Base-by-base conservation (phyloP, 2,113 vertebrate species). In the Pelodiscus sinensis region DNA sequence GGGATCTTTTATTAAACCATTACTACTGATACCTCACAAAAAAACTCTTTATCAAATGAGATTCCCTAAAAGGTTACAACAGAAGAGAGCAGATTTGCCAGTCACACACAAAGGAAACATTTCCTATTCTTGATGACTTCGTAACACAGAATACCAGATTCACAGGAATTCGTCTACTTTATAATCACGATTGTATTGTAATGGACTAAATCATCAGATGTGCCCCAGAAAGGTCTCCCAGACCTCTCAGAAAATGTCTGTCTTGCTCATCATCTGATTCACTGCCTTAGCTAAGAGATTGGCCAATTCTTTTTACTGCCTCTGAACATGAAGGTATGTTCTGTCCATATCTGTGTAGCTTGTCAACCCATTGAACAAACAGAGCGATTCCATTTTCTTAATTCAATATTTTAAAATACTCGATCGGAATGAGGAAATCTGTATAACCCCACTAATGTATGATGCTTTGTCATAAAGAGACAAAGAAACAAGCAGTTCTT, bases 331-430 rank as follows among this genome's bases (percentile, higher is more conserved):
- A 82, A 38, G 78, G 52, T 52, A 0, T 1, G 19, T 7, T 3
- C 27, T 0, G 1, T 44, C 6, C 31, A 80, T 71, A 84, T 52
- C 3, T 0, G 0, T 84, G 56, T 2, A 29, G 6, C 1, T 77
- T 73, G 78, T 68, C 68, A 82, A 81, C 73, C 15, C 15, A 82
- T 91, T 77, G 83, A 79, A 25, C 29, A 91, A 90, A 21, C 2
- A 86, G 58, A 83, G 57, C 60, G 6, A 57, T 6, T 82, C 3
- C 0, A 13, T 71, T 86, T 92, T 25, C 51, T 77, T 60, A 79
- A 79, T 1, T 9, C 4, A 22, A 1, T 57, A 86, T 68, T 27
- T 0, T 77, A 58, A 55, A n/a, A 2, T 31, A 62, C 29, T 85
- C 84, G 15, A 79, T 52, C 57, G 9, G 54, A 88, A 84, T 82